Evolutionary conservation across 1,140 invertebrate species (phyloP), one percentile per base, ranked within the genome.

Genomic region (Zaprionus taronus): DNA sequence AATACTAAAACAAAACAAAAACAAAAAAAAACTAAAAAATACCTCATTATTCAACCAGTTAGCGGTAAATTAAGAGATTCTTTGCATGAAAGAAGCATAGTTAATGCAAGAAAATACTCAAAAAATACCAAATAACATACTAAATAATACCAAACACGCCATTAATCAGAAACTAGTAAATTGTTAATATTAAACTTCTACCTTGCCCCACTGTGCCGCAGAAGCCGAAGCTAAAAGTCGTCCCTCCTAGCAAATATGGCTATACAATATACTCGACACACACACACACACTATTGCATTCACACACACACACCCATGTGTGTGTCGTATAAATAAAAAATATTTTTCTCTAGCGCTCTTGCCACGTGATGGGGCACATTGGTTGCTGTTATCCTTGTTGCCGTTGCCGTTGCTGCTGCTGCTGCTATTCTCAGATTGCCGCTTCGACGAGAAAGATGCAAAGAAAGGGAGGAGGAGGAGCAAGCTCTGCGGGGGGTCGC

Each of bases 301-400:
- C 41, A 44, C n/a, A 9, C 41, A n/a, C n/a, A 44, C 41, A 47
- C 41, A 47, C 1, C 36, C 41, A 47, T 17, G 62, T 70, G 56
- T 65, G 71, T 66, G 24, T 63, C 22, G 53, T 41, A 57, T 66
- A 71, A 65, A 77, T 73, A 82, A 77, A 68, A 72, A 77, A 67
- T 86, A 86, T 86, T 86, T 83, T 86, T 68, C 80, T 89, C 84
- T 83, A 80, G 84, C 81, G 80, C 80, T 83, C 73, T 83, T 68
- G 67, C 83, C 81, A 89, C 83, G 84, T 86, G 83, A 84, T 83
- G 78, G 69, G 70, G 81, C 81, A 47, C 41, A 84, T 63, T 78
- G 63, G 75, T 49, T 82, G 69, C 53, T 64, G 53, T 64, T 70
- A 61, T 62, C 51, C 31, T 61, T 49, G 57, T 68, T 67, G 41